Base-by-base conservation (phyloP, 1,140 invertebrate species). In the Mactra quadrangularis region DNA sequence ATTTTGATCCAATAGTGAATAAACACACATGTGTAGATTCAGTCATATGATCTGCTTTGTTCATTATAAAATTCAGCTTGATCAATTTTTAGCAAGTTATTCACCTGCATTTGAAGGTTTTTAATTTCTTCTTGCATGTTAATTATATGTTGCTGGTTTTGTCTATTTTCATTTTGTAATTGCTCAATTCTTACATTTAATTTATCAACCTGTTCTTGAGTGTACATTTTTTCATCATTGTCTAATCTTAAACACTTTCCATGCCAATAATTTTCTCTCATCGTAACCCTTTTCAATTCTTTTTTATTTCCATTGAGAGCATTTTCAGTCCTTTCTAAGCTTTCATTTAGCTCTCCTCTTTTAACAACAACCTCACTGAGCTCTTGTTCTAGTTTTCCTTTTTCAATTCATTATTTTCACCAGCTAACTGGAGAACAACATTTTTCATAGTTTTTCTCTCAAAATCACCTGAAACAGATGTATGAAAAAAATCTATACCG, bases 211-310 rank as follows among this genome's bases (percentile, higher is more conserved):
- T 52, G n/a, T 19, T 27, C 33, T 27, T 45, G 25, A 50, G n/a
- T 29, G 3, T 29, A 3, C 3, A 6, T 17, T 6, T 71, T 9
- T 27, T 50, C 45, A 71, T 13, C 19, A 3, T 52, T 19, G 11
- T 71, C 66, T 9, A 31, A 4, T 52, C 52, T 71, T 29, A 22
- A 13, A 29, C 27, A 41, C 7, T 50, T 71, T 11, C 11, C 27
- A 7, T 45, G 41, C 66, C 66, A 71, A 45, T 71, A 71, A 4
- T 3, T 3, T 52, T 71, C 66, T 25, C 66, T 71, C 13, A 22
- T 71, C n/a, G 41, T 13, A n/a, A 45, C 52, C 4, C 47, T 33
- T 52, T 71, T 71, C 41, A 71, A 25, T 25, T 4, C 19, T 25
- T 71, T 71, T 71, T 52, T 52, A n/a, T n/a, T n/a, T n/a, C n/a